Percentiles rank a stretch among this genome's conserved stretches.
Evolutionary conservation across 2,888 invertebrate genomes (phyloP).

Genomic region (Lithodes maja): DNA sequence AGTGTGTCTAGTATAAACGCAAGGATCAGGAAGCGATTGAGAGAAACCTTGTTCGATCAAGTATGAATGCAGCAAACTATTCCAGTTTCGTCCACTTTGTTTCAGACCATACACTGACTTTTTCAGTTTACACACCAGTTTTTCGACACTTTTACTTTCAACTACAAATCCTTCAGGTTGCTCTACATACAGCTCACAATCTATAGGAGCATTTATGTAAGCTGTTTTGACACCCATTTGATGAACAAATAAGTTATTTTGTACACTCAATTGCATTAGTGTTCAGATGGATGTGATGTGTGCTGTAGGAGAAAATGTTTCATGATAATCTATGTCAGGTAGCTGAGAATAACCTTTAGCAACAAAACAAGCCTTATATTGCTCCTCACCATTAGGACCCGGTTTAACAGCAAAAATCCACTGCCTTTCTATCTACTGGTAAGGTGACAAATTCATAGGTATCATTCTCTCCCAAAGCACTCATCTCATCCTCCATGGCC

Average conservation of each 20-base stretch:
- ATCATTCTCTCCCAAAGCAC: constrained; percentile 17
- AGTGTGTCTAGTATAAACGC: background rate
- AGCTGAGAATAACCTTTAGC: constrained; percentile 32
- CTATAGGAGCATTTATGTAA: constrained; percentile 15
- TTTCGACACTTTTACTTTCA: background rate
- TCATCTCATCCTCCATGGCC: background rate
- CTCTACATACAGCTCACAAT: constrained; percentile 21
- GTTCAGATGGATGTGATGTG: background rate
- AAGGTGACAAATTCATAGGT: background rate
- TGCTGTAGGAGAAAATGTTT: constrained; percentile 25
- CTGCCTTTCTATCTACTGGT: background rate
- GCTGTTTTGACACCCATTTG: constrained; percentile 12
- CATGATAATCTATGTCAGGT: constrained; percentile 5
- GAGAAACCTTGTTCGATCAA: background rate
- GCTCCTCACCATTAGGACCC: background rate
- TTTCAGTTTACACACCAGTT: constrained; percentile 45
- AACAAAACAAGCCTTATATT: constrained; percentile 29
- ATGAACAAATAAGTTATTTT: background rate
- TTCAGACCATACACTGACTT: constrained; percentile 48
- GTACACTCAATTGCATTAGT: constrained; percentile 6
- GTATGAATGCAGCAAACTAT: constrained; percentile 24
- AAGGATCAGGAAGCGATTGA: constrained; percentile 9
- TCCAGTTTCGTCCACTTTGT: constrained; percentile 27
- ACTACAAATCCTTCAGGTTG: constrained; percentile 35
- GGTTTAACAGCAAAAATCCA: constrained; percentile 21